Base-by-base conservation (phyloP, 1,140 invertebrate species). In the Caenorhabditis latens region DNA sequence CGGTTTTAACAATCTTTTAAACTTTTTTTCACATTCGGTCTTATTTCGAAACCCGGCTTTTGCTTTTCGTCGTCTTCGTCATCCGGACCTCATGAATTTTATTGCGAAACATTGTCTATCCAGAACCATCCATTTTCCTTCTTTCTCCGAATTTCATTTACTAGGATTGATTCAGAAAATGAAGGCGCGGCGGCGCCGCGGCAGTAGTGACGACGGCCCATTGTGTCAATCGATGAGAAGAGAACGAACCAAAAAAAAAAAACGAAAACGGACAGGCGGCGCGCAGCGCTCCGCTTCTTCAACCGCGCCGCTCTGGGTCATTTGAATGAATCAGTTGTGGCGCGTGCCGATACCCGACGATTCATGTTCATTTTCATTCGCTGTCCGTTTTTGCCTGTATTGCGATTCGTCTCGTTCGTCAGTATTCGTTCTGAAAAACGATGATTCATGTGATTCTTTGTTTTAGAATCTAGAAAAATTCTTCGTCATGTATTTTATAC, bases 261-360 rank as follows among this genome's bases (percentile, higher is more conserved):
- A 71, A 71, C 40, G 40, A 46, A 71, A 79, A 79, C 71, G 71
- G 71, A 79, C 71, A 79, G 71, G 46, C 71, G 71, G 71, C 65
- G 71, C 71, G 71, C 71, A 50, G 46, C 71, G 21, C 40, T 43
- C 16, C 71, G 43, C 63, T 42, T 32, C 63, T 40, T 67, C 63
- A 53, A 61, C 43, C 46, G 71, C 71, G 19, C 71, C 40, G 6
- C 71, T 50, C 71, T 50, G 71, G 43, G 71, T 48, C 71, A 79
- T 79, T 79, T 79, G 71, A 79, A 79, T 79, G 71, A 79, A 79
- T 79, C 71, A 79, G 71, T 79, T 8, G 46, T 24, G 46, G 46
- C 8, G 71, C 71, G 43, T 24, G n/a, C 40, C 46, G 71, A 63
- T 63, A 63, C n/a, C 14, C 21, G 32, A 32, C 11, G 8, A 43